Conservation (phyloP, 2,888 invertebrate species). For the Atethmia centrago region DNA sequence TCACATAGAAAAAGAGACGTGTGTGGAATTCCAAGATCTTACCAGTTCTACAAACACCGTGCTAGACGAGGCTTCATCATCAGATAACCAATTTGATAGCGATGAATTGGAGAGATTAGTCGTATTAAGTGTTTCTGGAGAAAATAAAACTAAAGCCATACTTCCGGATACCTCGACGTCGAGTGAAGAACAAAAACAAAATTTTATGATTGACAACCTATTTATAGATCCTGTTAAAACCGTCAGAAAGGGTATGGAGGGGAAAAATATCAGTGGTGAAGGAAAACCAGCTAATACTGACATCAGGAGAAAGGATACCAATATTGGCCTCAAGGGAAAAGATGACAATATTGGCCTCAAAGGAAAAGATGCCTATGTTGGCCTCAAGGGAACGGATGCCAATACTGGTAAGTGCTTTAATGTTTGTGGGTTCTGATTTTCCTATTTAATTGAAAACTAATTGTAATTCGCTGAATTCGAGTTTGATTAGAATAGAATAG, state of each 20-base stretch:
- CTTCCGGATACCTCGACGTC: neutral
- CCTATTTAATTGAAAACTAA: neutral
- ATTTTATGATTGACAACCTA: neutral
- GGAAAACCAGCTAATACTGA: neutral
- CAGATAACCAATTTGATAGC: neutral
- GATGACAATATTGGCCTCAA: neutral
- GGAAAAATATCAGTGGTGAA: neutral
- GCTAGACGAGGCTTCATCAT: neutral
- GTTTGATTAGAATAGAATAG: no score
- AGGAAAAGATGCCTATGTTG: neutral
- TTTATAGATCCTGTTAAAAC: neutral
- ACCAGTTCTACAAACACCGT: neutral
- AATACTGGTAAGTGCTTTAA: conserved; percentile 28
- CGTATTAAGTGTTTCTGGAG: neutral
- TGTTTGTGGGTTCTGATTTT: neutral
- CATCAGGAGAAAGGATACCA: neutral
- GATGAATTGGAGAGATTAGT: neutral
- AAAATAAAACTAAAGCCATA: neutral
- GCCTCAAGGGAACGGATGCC: neutral
- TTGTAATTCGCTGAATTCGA: neutral
- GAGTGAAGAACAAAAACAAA: neutral
- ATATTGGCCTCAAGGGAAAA: neutral
- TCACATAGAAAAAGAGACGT: conserved; percentile 86
- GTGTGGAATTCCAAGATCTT: conserved; percentile 78
- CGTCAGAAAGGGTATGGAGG: neutral